phyloP scores from a whole-genome alignment of 2,797 vertebrate genomes.

The Dicrostonyx torquatus region DNA sequence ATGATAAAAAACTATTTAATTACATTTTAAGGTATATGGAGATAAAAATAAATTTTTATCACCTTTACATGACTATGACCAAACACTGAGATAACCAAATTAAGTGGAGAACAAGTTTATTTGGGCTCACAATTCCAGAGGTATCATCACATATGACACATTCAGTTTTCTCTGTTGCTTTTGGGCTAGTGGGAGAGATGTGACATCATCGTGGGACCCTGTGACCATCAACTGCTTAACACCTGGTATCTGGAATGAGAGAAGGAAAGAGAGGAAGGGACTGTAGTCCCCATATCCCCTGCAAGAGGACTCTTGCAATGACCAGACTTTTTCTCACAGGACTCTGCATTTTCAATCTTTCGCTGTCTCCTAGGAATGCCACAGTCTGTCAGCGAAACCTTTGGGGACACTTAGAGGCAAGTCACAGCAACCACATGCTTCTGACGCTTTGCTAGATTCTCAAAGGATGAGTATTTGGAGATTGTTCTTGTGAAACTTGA shows the following conservation, averaged over 20 bases:
- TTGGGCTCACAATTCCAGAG: not conserved
- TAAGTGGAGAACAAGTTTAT: not conserved
- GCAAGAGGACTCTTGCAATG: not conserved
- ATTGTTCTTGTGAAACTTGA: not conserved
- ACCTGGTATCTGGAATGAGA: not conserved
- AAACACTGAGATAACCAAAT: not conserved
- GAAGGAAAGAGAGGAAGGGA: not conserved
- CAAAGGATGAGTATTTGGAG: not conserved
- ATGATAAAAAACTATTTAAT: slow-evolving; percentile 56
- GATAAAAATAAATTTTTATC: slow-evolving; percentile 48
- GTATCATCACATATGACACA: not conserved
- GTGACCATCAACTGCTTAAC: not conserved
- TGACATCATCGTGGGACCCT: not conserved
- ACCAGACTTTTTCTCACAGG: not conserved
- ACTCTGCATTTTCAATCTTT: not conserved
- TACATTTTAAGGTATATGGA: slow-evolving; percentile 31
- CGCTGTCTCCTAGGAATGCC: not conserved
- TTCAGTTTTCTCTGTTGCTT: not conserved
- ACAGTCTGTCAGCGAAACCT: not conserved
- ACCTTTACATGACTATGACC: not conserved
- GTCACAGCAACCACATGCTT: not conserved
- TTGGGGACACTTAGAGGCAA: not conserved
- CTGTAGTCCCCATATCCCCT: not conserved
- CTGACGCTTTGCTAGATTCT: slow-evolving; percentile 13
- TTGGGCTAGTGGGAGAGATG: not conserved